Percentiles rank a stretch among this genome's conserved stretches.
phyloP scores from a whole-genome alignment of 64 coral and sea anemone species.

The Exaiptasia diaphana region DNA sequence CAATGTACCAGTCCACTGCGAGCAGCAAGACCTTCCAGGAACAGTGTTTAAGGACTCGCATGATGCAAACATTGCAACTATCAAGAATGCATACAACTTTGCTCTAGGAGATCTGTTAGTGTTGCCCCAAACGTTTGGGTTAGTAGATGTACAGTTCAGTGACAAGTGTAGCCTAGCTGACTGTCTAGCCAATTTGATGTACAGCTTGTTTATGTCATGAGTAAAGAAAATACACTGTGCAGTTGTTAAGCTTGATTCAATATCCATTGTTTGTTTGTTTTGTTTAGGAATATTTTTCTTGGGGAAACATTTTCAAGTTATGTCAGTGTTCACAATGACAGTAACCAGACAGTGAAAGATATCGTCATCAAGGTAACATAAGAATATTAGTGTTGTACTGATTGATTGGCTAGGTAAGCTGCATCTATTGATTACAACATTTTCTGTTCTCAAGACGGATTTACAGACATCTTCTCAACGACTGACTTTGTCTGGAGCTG shows the following conservation, averaged over 20 bases:
- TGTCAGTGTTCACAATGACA: conserved; percentile 97
- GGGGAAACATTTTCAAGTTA: conserved; percentile 98
- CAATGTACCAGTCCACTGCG: conserved; percentile 73
- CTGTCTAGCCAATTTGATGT: too few species aligned
- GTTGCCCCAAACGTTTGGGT: conserved; percentile 97
- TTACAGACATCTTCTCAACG: conserved; percentile 97
- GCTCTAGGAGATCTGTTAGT: conserved; percentile 91
- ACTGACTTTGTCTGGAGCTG: conserved; percentile 72
- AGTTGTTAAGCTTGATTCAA: too few species aligned
- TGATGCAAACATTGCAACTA: conserved; percentile 67
- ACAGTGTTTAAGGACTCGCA: conserved; percentile 59
- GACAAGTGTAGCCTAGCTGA: too few species aligned
- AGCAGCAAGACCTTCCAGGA: conserved; percentile 80
- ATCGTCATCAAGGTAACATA: conserved; percentile 84
- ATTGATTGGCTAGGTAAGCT: not conserved
- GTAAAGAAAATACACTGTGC: too few species aligned
- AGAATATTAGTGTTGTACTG: not conserved
- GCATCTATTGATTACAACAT: not conserved
- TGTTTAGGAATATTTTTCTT: conserved; percentile 87
- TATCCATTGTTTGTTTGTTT: not conserved
- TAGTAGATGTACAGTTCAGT: conserved; percentile 3
- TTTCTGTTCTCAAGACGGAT: conserved; percentile 69
- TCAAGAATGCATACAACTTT: conserved; percentile 74
- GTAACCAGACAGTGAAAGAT: conserved; percentile 83
- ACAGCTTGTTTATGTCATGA: too few species aligned